These are phyloP conservation scores for Caenorhabditis sp. DNA, from an alignment of 2,888 invertebrate genomes.

Conservation along the genomic window DNA sequence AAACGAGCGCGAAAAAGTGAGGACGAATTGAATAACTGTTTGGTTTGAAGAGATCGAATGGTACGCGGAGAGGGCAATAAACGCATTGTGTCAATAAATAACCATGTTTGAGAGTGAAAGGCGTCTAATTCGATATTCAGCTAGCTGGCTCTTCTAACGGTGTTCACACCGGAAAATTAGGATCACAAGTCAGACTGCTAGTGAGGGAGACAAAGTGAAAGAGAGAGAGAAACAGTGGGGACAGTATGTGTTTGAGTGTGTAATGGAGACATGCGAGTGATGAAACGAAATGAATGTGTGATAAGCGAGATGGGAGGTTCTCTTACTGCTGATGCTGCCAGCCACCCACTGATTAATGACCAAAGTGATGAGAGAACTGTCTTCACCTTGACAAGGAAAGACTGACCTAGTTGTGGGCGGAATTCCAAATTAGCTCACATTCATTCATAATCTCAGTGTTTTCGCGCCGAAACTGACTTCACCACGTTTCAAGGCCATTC, in stretches of 20 bases:
- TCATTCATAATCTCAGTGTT: slow-evolving; percentile 49
- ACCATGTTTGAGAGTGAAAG: slow-evolving; percentile 7
- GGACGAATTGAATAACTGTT: slow-evolving; percentile 33
- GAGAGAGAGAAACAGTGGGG: slow-evolving; percentile 4
- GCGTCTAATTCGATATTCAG: not conserved
- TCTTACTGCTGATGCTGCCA: slow-evolving; percentile 13
- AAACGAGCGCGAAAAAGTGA: slow-evolving; percentile 4
- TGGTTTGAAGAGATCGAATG: not conserved
- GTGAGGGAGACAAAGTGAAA: not conserved
- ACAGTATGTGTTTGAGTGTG: slow-evolving; percentile 26
- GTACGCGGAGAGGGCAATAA: slow-evolving; percentile 25
- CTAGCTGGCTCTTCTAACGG: not conserved
- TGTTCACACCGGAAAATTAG: not conserved
- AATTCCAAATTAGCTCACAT: slow-evolving; percentile 52
- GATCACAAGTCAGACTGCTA: slow-evolving; percentile 14
- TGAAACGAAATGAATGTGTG: slow-evolving; percentile 11
- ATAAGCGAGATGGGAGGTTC: slow-evolving; percentile 39
- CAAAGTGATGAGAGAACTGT: slow-evolving; percentile 4
- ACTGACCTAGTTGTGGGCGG: not conserved
- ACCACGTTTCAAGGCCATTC: slow-evolving; percentile 43
- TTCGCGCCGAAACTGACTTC: slow-evolving; percentile 1
- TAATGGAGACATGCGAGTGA: not conserved
- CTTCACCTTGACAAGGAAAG: slow-evolving; percentile 13
- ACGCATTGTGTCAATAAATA: slow-evolving; percentile 44
- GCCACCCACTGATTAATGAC: slow-evolving; percentile 35